Conservation (phyloP, 2,113 vertebrate species). For the Sphyrna mokarran region DNA sequence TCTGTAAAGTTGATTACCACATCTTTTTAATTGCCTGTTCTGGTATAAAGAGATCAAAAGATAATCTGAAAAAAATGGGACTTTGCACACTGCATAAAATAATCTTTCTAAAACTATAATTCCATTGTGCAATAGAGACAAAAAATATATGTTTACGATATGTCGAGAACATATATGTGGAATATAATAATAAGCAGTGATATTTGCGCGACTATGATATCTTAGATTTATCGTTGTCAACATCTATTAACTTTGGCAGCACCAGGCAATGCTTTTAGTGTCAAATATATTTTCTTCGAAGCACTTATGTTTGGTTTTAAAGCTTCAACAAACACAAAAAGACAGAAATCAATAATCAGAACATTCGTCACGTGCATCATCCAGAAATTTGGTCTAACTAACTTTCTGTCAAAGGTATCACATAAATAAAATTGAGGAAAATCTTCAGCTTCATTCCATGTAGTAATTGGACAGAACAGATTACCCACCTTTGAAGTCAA, state of each 20-base stretch:
- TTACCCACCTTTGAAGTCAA: not conserved
- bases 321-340: not conserved
- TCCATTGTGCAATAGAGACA: not conserved
- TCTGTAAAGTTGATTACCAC: not conserved
- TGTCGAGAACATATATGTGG: not conserved
- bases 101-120: not conserved
- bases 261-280: not conserved
- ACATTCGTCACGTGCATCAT: not conserved
- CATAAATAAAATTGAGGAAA: not conserved
- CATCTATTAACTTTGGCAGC: not conserved
- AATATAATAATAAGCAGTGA: not conserved
- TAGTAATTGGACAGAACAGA: not conserved
- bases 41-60: not conserved
- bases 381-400: not conserved
- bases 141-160: not conserved
- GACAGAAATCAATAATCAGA: not conserved
- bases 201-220: not conserved
- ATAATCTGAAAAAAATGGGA: not conserved
- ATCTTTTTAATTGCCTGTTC: not conserved
- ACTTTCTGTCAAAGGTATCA: not conserved
- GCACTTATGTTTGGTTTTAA: not conserved
- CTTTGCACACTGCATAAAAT: not conserved
- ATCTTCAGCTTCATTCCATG: not conserved
- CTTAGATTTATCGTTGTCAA: not conserved
- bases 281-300: slow-evolving; percentile 1